A percentile compares a stretch with the other conserved stretches of the same genome.
Conservation (phyloP, 2,113 vertebrate genomes). For the Gobio gobio region DNA sequence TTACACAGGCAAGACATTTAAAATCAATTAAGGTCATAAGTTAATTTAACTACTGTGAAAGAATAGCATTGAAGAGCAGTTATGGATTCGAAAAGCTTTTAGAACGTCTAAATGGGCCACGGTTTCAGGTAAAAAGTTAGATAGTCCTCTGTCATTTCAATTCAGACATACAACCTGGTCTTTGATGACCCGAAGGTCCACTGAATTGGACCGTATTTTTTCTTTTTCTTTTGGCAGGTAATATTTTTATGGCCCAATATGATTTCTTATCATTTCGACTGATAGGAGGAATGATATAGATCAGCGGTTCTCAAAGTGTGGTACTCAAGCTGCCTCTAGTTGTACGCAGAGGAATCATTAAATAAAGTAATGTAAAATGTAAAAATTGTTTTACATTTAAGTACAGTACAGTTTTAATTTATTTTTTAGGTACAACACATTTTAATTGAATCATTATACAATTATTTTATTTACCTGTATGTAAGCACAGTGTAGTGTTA, state of each 20-base stretch:
- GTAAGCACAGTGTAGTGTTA: too few relatives aligned
- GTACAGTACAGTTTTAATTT: too few relatives aligned
- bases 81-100: constrained; percentile 33
- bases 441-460: too few relatives aligned
- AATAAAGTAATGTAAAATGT: too few relatives aligned
- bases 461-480: too few relatives aligned
- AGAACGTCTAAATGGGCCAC: constrained; percentile 34
- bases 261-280: background rate
- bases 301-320: too few relatives aligned
- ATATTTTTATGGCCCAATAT: background rate
- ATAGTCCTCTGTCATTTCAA: constrained; percentile 3
- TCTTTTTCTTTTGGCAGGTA: background rate
- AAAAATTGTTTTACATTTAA: too few relatives aligned
- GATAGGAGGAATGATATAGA: background rate
- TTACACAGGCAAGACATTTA: background rate
- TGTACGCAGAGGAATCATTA: too few relatives aligned
- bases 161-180: constrained; percentile 7
- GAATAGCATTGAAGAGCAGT: constrained; percentile 1
- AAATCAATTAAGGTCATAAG: constrained; percentile 14
- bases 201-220: background rate
- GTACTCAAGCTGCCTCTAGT: too few relatives aligned
- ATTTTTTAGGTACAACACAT: too few relatives aligned
- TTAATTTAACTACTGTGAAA: constrained; percentile 1
- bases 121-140: constrained; percentile 16
- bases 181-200: background rate